Base-by-base conservation (phyloP, 2,888 invertebrate genomes). In the Lymantria dispar region DNA sequence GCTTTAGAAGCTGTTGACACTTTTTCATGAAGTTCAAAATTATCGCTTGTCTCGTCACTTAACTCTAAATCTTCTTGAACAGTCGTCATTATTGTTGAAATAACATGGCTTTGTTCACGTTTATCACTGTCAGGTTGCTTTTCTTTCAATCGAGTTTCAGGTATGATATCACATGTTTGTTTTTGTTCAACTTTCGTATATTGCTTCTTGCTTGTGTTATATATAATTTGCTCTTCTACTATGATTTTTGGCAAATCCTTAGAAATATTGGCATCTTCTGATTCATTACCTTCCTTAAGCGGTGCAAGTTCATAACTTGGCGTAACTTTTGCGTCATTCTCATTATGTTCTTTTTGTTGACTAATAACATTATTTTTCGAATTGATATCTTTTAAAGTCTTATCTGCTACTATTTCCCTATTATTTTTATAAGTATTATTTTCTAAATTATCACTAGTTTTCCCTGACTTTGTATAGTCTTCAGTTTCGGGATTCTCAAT, bases 11-110 rank as follows among this genome's bases (percentile, higher is more conserved):
- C 33, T 5, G 8, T 33, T 8, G 33, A 3, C 33, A 7, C 10
- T 7, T 33, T 33, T 33, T 33, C 3, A 15, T 15, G 40, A 1
- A 48, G 45, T 29, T 52, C 47, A n/a, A 12, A 10, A 46, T 44
- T 43, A 58, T 87, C 87, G 56, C 74, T 78, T 41, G 71, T 78
- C 56, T 87, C 89, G 54, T 91, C 90, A 68, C 89, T 91, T 52
- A 90, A 66, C 61, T 85, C 79, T 63, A 91, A 80, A 74, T 90
- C 90, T 33, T 75, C 78, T 63, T 76, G 84, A 39, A 91, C 79
- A 11, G 74, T 77, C 60, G 72, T 70, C 56, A 63, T 70, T 44
- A 65, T 49, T 36, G 48, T 51, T 14, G 52, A 38, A 36, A 48
- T 47, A n/a, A 48, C 42, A 43, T 31, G 13, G 36, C n/a, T 47